These are phyloP conservation scores for Anneissia japonica DNA, from an alignment of 35 echinoderm and acorn worm species.

Conservation along the genomic window DNA sequence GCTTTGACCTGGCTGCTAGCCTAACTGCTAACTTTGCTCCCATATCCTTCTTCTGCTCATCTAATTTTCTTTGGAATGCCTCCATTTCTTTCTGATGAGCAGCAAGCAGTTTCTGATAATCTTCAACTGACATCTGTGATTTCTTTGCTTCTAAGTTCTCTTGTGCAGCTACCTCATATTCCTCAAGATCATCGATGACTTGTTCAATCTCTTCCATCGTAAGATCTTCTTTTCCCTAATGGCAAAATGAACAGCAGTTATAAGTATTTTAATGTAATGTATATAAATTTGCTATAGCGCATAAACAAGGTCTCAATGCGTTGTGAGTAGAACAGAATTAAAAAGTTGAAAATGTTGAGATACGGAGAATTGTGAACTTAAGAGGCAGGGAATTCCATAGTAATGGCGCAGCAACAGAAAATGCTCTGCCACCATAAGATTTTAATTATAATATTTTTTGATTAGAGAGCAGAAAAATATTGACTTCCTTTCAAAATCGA, in stretches of 20 bases:
- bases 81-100: conserved; percentile 69
- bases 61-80: conserved; percentile 45
- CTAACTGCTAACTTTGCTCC: conserved; percentile 56
- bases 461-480: too few species aligned
- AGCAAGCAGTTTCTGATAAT: conserved; percentile 58
- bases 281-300: too few species aligned
- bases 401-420: too few species aligned
- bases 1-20: conserved; percentile 42
- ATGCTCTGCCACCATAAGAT: too few species aligned
- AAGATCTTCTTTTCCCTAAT: not conserved
- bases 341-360: too few species aligned
- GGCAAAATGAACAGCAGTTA: not conserved
- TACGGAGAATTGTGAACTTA: too few species aligned
- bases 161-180: conserved; percentile 47
- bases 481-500: too few species aligned
- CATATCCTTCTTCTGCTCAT: conserved; percentile 32
- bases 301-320: too few species aligned
- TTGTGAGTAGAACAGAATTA: too few species aligned
- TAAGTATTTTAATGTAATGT: too few species aligned
- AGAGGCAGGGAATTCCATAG: too few species aligned
- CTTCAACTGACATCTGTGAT: conserved; percentile 52
- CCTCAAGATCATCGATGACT: conserved; percentile 37
- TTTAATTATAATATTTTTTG: too few species aligned
- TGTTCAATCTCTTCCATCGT: conserved; percentile 58
- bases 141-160: conserved; percentile 40